A percentile compares a stretch with the other conserved stretches of the same genome.
phyloP scores from a whole-genome alignment of 2,797 vertebrate species.

The Falco peregrinus region DNA sequence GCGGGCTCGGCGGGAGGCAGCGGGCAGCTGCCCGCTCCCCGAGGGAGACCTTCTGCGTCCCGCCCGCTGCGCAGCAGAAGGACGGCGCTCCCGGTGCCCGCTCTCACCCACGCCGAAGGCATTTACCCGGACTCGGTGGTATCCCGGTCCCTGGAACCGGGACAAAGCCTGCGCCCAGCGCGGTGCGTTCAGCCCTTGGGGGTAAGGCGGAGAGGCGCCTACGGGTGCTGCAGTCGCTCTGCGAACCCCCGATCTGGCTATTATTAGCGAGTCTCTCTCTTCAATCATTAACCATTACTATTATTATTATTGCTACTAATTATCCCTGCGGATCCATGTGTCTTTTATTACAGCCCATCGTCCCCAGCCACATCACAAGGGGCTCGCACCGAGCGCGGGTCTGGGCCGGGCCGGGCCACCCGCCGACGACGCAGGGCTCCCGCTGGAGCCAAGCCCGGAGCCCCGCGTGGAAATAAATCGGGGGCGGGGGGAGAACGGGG shows the following conservation, averaged over 20 bases:
- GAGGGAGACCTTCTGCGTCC: rapidly evolving
- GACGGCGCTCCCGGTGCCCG: rapidly evolving
- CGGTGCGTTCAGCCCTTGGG: background rate
- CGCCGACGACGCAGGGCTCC: background rate
- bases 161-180: background rate
- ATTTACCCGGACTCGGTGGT: background rate
- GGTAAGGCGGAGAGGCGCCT: background rate
- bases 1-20: background rate
- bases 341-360: background rate
- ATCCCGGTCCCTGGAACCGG: background rate
- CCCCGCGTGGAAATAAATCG: background rate
- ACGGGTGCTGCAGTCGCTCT: background rate
- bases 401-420: background rate
- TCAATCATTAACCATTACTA: background rate
- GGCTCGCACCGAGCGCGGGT: background rate
- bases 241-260: background rate
- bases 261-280: background rate
- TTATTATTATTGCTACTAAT: constrained; percentile 13
- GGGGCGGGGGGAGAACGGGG: too few relatives aligned
- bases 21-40: background rate
- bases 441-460: background rate
- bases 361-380: background rate
- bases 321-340: background rate
- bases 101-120: background rate
- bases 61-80: background rate